Percentiles rank a stretch among this genome's conserved stretches.
These are phyloP conservation scores for Pygocentrus nattereri DNA, from an alignment of 2,797 vertebrate species.

Conservation along the genomic window DNA sequence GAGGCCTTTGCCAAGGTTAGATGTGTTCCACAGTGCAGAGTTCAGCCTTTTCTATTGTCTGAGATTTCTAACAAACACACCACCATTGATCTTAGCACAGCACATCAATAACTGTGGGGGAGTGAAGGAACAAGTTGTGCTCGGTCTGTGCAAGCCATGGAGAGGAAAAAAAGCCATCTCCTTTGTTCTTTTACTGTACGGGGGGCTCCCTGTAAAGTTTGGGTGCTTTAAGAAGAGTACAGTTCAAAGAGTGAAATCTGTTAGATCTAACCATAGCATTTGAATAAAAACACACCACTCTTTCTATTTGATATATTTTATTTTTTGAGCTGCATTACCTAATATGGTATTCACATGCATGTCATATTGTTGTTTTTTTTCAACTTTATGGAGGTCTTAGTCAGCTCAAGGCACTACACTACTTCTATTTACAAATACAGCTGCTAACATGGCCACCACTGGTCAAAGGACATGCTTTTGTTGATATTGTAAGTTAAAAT, in stretches of 20 bases:
- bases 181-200: slow-evolving; percentile 40
- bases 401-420: not conserved
- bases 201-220: slow-evolving; percentile 14
- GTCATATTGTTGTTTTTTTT: not conserved
- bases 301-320: not conserved
- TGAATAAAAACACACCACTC: not conserved
- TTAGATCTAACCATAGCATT: not conserved
- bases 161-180: slow-evolving; percentile 22
- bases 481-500: too few relatives aligned
- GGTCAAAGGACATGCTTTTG: too few relatives aligned
- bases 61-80: slow-evolving; percentile 63
- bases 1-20: slow-evolving; percentile 59
- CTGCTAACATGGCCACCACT: too few relatives aligned
- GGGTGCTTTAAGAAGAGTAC: slow-evolving; percentile 5
- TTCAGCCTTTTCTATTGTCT: slow-evolving; percentile 64
- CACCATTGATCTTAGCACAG: slow-evolving; percentile 60
- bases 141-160: slow-evolving; percentile 27
- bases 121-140: slow-evolving; percentile 53
- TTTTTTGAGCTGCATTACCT: not conserved
- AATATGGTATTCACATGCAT: not conserved
- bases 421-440: too few relatives aligned
- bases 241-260: not conserved
- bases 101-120: slow-evolving; percentile 59
- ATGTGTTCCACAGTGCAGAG: slow-evolving; percentile 59
- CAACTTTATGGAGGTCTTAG: not conserved